phyloP scores from a whole-genome alignment of 2,113 vertebrate species.

The Promerops cafer region DNA sequence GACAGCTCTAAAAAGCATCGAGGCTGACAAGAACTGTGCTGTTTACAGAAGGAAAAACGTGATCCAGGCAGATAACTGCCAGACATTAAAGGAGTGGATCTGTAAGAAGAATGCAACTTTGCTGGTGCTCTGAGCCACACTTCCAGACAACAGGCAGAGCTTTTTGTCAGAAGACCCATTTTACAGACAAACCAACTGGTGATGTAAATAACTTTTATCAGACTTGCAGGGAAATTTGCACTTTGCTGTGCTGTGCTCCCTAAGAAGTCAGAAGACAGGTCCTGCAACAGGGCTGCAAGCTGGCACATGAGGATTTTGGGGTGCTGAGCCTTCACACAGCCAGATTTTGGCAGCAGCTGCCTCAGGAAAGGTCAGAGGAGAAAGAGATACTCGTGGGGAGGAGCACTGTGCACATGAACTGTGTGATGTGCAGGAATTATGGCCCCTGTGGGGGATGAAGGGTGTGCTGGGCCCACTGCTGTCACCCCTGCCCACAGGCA shows the following conservation, averaged over 20 bases:
- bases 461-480: not conserved
- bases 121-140: not conserved
- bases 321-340: not conserved
- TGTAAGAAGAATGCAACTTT: conserved; percentile 37
- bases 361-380: not conserved
- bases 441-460: not conserved
- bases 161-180: not conserved
- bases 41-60: conserved; percentile 40
- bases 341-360: not conserved
- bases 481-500: not conserved
- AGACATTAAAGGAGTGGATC: conserved; percentile 34
- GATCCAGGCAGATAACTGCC: conserved; percentile 23
- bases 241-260: not conserved
- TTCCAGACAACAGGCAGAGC: not conserved
- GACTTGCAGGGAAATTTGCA: not conserved
- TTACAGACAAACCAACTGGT: not conserved
- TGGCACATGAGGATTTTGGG: not conserved
- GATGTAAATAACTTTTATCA: not conserved
- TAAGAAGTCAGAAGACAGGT: not conserved
- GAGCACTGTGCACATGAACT: not conserved
- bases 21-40: not conserved
- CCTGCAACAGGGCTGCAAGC: not conserved
- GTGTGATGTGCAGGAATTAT: not conserved
- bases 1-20: not conserved
- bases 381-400: not conserved